phyloP scores from a whole-genome alignment of 2,797 vertebrate genomes.

The Heteromormyrus szaboi region DNA sequence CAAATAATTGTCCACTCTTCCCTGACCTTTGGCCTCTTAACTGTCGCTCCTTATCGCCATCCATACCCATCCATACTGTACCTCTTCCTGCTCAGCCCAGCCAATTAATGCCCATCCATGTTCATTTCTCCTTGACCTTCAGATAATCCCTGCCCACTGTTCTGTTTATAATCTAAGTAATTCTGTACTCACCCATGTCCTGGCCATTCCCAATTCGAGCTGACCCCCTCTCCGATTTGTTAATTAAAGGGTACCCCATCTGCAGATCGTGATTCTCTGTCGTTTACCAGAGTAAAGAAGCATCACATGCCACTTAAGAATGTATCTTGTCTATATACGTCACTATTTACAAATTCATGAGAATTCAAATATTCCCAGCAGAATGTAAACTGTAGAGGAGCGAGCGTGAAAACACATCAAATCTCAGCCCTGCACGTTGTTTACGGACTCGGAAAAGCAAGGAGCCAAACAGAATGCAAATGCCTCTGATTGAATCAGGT shows the following conservation, averaged over 20 bases:
- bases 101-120: neutral
- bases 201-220: neutral
- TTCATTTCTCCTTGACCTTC: neutral
- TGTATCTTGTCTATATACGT: constrained; percentile 40
- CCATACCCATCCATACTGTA: neutral
- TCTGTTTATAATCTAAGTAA: neutral
- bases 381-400: constrained; percentile 70
- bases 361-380: constrained; percentile 73
- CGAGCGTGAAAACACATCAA: constrained; percentile 75
- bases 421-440: constrained; percentile 74
- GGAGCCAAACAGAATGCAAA: constrained; percentile 80
- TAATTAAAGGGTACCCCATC: neutral
- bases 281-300: constrained; percentile 34
- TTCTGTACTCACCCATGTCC: neutral
- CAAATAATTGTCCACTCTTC: neutral
- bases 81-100: neutral
- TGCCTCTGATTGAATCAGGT: constrained; percentile 80
- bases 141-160: neutral
- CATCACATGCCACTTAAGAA: constrained; percentile 31
- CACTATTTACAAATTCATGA: constrained; percentile 71
- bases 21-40: neutral
- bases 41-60: neutral
- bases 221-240: neutral
- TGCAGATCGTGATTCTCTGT: neutral
- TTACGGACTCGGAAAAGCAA: constrained; percentile 75